phyloP scores from a whole-genome alignment of 30 jellyfish, hydroid and myxozoan species.

The Morbakka virulenta region DNA sequence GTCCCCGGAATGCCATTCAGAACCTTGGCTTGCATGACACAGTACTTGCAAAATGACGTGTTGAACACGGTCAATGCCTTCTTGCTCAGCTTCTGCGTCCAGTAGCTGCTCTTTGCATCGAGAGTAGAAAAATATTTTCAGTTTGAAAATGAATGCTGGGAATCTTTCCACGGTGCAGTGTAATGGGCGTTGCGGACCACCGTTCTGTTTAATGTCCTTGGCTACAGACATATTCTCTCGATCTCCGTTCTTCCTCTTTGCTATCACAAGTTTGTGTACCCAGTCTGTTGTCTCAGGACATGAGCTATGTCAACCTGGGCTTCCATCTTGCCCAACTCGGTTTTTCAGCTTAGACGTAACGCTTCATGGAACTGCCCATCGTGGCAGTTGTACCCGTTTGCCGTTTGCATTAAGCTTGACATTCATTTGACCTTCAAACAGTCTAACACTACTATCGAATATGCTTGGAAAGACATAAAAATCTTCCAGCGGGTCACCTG shows the following conservation, averaged over 20 bases:
- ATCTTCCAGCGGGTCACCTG: conserved; percentile 27
- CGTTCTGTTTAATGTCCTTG: neutral
- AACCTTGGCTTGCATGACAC: no score
- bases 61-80: neutral
- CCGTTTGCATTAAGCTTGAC: conserved; percentile 17
- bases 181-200: neutral
- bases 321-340: conserved; percentile 37
- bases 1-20: no score
- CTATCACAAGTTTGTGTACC: conserved; percentile 35
- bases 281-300: conserved; percentile 34
- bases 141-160: neutral
- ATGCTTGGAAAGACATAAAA: conserved; percentile 9
- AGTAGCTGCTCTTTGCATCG: neutral
- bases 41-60: neutral
- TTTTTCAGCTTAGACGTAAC: conserved; percentile 14
- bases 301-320: no score
- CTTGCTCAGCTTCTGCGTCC: neutral
- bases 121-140: neutral
- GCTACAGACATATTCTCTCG: conserved; percentile 1
- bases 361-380: conserved; percentile 33
- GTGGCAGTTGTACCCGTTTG: conserved; percentile 39
- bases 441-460: conserved; percentile 39
- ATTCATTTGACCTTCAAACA: conserved; percentile 25
- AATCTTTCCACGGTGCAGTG: conserved; percentile 7
- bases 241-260: no score